Percentiles rank a stretch among this genome's conserved stretches.
Evolutionary conservation across 2,113 vertebrate species (phyloP).

Genomic region (Anguilla rostrata): DNA sequence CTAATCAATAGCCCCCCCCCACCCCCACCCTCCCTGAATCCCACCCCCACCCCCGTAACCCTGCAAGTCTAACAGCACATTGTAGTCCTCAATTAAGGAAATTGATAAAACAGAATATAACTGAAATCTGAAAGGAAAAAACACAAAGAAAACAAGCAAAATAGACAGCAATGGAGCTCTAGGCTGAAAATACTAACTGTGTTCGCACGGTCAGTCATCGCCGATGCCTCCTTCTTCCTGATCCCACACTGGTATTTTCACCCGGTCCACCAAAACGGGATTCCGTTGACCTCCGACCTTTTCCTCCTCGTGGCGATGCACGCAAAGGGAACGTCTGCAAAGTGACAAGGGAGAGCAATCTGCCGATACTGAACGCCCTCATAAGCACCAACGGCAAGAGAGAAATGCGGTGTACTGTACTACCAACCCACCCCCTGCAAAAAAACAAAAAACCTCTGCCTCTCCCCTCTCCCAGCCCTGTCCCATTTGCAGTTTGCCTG

Average conservation of each 20-base stretch:
- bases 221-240: slow-evolving; percentile 40
- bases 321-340: slow-evolving; percentile 63
- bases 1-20: slow-evolving; percentile 59
- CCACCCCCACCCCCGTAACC: too few relatives aligned
- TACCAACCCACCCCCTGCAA: neutral
- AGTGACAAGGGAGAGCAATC: slow-evolving; percentile 55
- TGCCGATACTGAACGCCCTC: slow-evolving; percentile 57
- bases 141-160: neutral
- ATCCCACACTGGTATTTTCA: slow-evolving; percentile 52
- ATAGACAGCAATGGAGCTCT: neutral
- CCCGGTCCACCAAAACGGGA: slow-evolving; percentile 59
- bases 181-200: neutral
- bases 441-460: too few relatives aligned
- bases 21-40: too few relatives aligned
- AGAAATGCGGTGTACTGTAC: neutral
- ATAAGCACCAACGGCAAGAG: slow-evolving; percentile 47
- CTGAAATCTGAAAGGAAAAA: slow-evolving; percentile 39
- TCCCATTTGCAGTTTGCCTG: slow-evolving; percentile 52
- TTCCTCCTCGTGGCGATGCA: slow-evolving; percentile 48
- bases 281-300: slow-evolving; percentile 46
- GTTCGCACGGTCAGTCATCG: slow-evolving; percentile 18
- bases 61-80: slow-evolving; percentile 53
- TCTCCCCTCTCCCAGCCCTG: slow-evolving; percentile 39
- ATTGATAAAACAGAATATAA: slow-evolving; percentile 62
- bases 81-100: slow-evolving; percentile 63